Conservation (phyloP, 2,888 invertebrate species). For the Timema podura region DNA sequence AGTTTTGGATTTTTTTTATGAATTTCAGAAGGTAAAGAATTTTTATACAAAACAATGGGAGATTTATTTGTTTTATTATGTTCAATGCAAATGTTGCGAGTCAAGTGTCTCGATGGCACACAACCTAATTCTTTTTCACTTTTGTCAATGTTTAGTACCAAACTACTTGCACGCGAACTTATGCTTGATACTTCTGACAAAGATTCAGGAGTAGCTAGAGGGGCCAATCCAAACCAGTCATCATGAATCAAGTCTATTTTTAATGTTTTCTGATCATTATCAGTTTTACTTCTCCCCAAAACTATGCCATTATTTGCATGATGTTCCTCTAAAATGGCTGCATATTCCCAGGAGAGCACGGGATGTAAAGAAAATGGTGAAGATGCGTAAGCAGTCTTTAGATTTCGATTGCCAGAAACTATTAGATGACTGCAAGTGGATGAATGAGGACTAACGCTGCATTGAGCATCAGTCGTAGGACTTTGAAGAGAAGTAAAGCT, state of each 20-base stretch:
- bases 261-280: not conserved
- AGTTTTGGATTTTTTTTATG: no score
- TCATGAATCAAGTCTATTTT: conserved; percentile 55
- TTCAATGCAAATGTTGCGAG: no score
- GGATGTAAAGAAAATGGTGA: conserved; percentile 32
- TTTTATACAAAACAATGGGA: no score
- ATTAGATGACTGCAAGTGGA: conserved; percentile 23
- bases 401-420: no score
- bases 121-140: not conserved
- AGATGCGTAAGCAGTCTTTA: conserved; percentile 19
- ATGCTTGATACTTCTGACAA: conserved; percentile 76
- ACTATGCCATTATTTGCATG: not conserved
- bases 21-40: no score
- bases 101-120: no score
- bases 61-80: no score
- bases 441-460: conserved; percentile 41
- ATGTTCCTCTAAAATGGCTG: conserved; percentile 42
- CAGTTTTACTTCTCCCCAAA: no score
- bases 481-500: conserved; percentile 68
- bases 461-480: conserved; percentile 39
- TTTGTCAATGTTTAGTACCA: conserved; percentile 16
- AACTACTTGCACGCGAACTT: conserved; percentile 61
- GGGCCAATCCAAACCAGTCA: conserved; percentile 67
- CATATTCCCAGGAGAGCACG: conserved; percentile 48
- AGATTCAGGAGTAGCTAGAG: conserved; percentile 77